Evolutionary conservation across 2,888 invertebrate genomes (phyloP).

Genomic region (Argynnis bischoffii): DNA sequence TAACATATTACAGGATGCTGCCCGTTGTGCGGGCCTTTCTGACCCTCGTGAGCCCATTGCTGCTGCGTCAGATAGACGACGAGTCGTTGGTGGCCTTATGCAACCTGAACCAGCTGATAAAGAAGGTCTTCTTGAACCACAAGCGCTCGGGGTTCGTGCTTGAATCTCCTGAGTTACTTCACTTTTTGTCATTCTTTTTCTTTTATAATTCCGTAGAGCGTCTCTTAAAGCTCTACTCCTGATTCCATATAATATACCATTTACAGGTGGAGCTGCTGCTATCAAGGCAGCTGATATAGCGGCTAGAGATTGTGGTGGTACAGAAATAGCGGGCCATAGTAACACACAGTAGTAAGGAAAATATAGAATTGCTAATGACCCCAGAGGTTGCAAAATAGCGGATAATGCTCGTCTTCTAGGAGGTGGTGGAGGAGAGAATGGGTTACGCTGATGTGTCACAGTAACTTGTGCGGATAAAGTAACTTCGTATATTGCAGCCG

Average conservation of each 20-base stretch:
- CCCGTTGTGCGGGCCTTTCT: constrained; percentile 80
- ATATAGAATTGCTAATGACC: constrained; percentile 87
- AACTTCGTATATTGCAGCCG: constrained; percentile 92
- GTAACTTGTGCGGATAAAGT: constrained; percentile 92
- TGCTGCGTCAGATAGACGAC: constrained; percentile 72
- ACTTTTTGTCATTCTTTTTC: constrained; percentile 89
- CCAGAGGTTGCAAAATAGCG: constrained; percentile 88
- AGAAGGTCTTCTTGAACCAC: constrained; percentile 88
- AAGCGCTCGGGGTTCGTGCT: constrained; percentile 89
- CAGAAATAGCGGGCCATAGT: constrained; percentile 83
- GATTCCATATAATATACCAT: constrained; percentile 90
- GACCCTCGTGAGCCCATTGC: constrained; percentile 69
- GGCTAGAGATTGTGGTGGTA: constrained; percentile 72
- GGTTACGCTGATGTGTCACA: constrained; percentile 91
- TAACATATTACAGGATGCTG: constrained; percentile 86
- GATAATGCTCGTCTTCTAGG: constrained; percentile 84
- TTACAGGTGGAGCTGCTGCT: constrained; percentile 87
- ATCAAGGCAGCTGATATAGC: constrained; percentile 85
- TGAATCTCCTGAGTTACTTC: constrained; percentile 91
- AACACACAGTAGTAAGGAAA: constrained; percentile 88
- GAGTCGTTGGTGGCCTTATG: constrained; percentile 69
- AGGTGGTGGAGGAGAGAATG: constrained; percentile 87
- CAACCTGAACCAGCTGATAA: constrained; percentile 82
- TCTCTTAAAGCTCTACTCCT: constrained; percentile 87
- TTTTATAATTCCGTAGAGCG: constrained; percentile 89